These are phyloP conservation scores for Aphis gossypii DNA, from an alignment of 1,140 invertebrate species.

Conservation along the genomic window DNA sequence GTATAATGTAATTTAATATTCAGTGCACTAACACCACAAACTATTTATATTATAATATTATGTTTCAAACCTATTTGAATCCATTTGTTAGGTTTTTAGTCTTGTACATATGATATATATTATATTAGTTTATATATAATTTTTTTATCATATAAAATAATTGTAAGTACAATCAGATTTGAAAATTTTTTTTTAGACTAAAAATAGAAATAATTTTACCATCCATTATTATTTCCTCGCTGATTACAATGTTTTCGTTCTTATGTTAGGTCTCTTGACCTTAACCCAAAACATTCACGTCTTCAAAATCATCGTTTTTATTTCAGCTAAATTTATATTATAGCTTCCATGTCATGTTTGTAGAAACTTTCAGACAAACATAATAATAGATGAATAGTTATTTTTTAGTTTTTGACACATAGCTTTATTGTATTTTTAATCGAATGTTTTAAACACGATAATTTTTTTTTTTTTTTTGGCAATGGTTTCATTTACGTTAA, in stretches of 20 bases:
- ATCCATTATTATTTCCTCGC: not conserved
- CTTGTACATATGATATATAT: not conserved
- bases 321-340: not conserved
- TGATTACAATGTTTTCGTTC: not conserved
- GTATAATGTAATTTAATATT: not conserved
- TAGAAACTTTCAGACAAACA: not conserved
- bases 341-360: too few relatives aligned
- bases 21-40: not conserved
- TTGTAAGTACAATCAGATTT: not conserved
- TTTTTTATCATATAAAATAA: not conserved
- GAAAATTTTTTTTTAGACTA: not conserved
- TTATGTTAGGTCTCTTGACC: not conserved
- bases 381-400: not conserved
- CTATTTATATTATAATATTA: not conserved
- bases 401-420: not conserved
- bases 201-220: conserved; percentile 29
- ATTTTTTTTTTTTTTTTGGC: not conserved
- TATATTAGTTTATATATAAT: too few relatives aligned
- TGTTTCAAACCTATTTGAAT: not conserved
- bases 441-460: not conserved
- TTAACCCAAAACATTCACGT: conserved; percentile 27
- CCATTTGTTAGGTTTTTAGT: not conserved
- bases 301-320: not conserved
- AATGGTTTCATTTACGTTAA: not conserved
- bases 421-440: not conserved